phyloP scores from a whole-genome alignment of 2,797 vertebrate genomes.

The Cirrhinus molitorella region DNA sequence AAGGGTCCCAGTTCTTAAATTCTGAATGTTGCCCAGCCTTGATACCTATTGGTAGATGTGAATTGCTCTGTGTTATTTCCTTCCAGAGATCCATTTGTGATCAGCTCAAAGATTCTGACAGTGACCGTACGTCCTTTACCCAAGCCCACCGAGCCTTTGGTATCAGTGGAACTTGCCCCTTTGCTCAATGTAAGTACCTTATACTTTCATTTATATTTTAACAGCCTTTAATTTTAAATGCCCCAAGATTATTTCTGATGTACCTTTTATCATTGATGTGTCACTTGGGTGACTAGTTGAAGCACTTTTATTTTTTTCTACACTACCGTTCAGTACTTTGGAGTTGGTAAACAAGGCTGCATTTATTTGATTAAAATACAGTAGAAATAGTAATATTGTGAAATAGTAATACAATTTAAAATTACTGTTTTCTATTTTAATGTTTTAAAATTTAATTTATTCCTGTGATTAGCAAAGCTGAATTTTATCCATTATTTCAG shows the following conservation, averaged over 20 bases:
- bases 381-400: neutral
- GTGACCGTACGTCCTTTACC: slow-evolving; percentile 93
- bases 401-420: neutral
- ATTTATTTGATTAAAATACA: neutral
- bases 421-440: neutral
- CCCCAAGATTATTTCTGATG: neutral
- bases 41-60: neutral
- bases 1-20: neutral
- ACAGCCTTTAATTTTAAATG: neutral
- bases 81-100: slow-evolving; percentile 85
- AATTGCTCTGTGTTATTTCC: slow-evolving; percentile 10
- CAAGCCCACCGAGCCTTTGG: slow-evolving; percentile 89
- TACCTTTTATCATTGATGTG: neutral
- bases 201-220: slow-evolving; percentile 21
- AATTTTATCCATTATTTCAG: neutral
- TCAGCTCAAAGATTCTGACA: slow-evolving; percentile 93
- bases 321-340: too few species aligned
- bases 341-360: too few species aligned
- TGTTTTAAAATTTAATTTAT: neutral
- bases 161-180: slow-evolving; percentile 92
- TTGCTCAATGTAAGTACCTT: slow-evolving; percentile 84
- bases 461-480: neutral
- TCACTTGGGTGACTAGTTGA: neutral
- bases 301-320: neutral
- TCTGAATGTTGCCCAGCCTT: neutral